Evolutionary conservation across 35 echinoderm and acorn worm species (phyloP), one percentile per base, ranked within the genome.

Genomic region (Heliocidaris erythrogramma): DNA sequence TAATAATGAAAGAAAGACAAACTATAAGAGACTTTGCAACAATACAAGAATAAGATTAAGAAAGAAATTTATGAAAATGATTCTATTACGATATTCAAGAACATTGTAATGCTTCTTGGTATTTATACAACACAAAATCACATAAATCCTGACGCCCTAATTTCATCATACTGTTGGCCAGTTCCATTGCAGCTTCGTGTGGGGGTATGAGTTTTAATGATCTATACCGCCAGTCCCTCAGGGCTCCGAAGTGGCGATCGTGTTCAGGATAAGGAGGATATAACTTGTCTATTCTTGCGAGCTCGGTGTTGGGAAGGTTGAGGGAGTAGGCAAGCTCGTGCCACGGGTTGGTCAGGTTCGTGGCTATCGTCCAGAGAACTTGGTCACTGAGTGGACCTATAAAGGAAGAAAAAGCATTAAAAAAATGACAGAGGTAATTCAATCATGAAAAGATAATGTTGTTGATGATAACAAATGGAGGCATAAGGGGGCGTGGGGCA

Each of bases 141-240:
- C 71, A 50, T 30, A 96, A 49, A 32, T 96, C 93, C 7, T 90
- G 49, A 13, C 95, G 92, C 32, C 95, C 93, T 2, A 96, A 85
- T 13, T 86, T 59, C 32, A 88, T 88, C 69, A 96, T 94, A 4
- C 49, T 88, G 30, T 86, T 94, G 6, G 95, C 31, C 30, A 96
- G 48, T 90, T 94, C 93, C 47, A 94, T 93, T 31, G 93, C 95
- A 48, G 92, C 93, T 94, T 96, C 47, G 52, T 94, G 85, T 12
- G 95, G 93, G 85, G 50, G 49, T 42, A 47, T 94, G 52, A 88
- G 32, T 86, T 96, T 96, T n/a, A 96, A 91, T 31, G 92, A 88
- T 31, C 42, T 96, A 50, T 47, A 88, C 56, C 95, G 48, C 95
- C 95, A 96, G 71, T 96, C 95, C 31, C 95, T 94, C n/a, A 96